Percentiles rank a stretch among this genome's conserved stretches.
phyloP scores from a whole-genome alignment of 2,888 invertebrate genomes.

The Oxytorus armatus region DNA sequence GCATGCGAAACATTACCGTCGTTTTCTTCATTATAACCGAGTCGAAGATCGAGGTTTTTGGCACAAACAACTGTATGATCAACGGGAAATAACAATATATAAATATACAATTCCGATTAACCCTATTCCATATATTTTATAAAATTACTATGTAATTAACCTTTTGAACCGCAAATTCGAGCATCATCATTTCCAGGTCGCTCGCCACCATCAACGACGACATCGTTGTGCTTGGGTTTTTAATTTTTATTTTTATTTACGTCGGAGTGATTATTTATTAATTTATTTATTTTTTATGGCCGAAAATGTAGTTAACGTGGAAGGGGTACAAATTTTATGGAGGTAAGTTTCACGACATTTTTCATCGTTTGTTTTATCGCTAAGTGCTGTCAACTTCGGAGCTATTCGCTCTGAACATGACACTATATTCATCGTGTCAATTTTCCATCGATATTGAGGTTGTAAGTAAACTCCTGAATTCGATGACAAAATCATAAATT shows the following conservation, averaged over 20 bases:
- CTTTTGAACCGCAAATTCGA: constrained; percentile 78
- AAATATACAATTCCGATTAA: background rate
- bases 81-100: constrained; percentile 7
- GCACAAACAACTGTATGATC: constrained; percentile 75
- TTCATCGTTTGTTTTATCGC: constrained; percentile 37
- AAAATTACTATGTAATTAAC: constrained; percentile 68
- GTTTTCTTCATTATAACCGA: constrained; percentile 76
- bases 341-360: constrained; percentile 34
- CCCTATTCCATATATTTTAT: background rate
- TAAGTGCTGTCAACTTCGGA: background rate
- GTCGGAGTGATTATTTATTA: constrained; percentile 30
- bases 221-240: constrained; percentile 70
- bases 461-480: no score
- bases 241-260: constrained; percentile 8
- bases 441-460: background rate
- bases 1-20: constrained; percentile 77
- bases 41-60: constrained; percentile 74
- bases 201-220: constrained; percentile 76
- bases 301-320: constrained; percentile 51
- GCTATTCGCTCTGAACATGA: background rate
- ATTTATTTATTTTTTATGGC: constrained; percentile 34
- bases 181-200: constrained; percentile 78
- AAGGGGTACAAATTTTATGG: background rate
- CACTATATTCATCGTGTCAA: background rate
- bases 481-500: no score